Conservation (phyloP, 2,113 vertebrate species). For the Pelecanus crispus region DNA sequence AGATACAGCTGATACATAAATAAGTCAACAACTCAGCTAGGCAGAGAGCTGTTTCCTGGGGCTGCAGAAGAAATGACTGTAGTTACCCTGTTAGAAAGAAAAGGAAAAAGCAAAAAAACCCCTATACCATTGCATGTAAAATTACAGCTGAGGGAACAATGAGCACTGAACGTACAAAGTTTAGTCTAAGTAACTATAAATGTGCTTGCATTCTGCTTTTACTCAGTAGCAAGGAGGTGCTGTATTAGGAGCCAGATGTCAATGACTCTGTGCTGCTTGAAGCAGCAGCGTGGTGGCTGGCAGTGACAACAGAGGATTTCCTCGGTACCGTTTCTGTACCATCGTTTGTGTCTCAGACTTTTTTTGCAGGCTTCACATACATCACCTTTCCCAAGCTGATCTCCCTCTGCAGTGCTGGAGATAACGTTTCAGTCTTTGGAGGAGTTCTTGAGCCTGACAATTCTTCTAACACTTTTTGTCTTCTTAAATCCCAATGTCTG, state of each 20-base stretch:
- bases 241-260: not conserved
- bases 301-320: not conserved
- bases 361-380: not conserved
- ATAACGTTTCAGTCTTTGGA: not conserved
- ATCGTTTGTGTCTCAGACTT: fast-evolving
- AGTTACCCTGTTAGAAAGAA: not conserved
- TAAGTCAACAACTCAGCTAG: not conserved
- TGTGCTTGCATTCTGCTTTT: not conserved
- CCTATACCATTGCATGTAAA: fast-evolving
- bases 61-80: not conserved
- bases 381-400: fast-evolving
- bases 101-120: not conserved
- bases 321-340: fast-evolving
- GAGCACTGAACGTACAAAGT: fast-evolving
- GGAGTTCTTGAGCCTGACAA: not conserved
- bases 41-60: not conserved
- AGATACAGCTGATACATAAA: not conserved
- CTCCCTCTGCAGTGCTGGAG: not conserved
- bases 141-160: fast-evolving
- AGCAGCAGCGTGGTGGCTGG: not conserved
- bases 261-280: not conserved
- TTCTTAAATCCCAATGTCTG: not conserved
- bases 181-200: fast-evolving
- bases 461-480: not conserved
- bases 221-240: not conserved